phyloP scores from a whole-genome alignment of 2,797 vertebrate species.

The Pangasius sanitwongsei region DNA sequence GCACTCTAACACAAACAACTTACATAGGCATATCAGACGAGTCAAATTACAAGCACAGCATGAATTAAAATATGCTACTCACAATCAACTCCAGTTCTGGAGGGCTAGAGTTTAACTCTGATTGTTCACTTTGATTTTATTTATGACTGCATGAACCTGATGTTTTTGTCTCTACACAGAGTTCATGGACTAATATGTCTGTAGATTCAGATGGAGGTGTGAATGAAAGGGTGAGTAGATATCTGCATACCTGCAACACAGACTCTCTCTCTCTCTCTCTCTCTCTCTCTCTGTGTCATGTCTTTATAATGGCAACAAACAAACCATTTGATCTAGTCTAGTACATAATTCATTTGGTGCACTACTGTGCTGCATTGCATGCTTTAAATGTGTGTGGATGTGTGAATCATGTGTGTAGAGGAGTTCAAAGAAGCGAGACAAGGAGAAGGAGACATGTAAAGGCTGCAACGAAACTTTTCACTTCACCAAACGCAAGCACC shows the following conservation, averaged over 20 bases:
- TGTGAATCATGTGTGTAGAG: constrained; percentile 73
- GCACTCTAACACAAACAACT: background rate
- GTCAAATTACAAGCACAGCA: background rate
- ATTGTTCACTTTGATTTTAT: background rate
- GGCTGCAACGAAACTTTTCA: constrained; percentile 92
- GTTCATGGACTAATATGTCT: constrained; percentile 65
- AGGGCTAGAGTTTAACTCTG: background rate
- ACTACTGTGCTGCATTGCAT: background rate
- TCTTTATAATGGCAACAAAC: background rate
- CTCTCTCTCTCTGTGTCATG: too few species aligned
- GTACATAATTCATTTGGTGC: background rate
- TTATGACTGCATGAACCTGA: background rate
- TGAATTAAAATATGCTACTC: background rate
- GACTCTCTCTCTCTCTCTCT: background rate
- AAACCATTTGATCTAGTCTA: background rate
- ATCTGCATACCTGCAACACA: background rate
- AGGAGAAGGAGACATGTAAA: constrained; percentile 92
- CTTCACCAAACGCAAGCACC: constrained; percentile 94
- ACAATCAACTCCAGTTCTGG: background rate
- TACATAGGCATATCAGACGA: background rate
- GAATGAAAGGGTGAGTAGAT: constrained; percentile 72
- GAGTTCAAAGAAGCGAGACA: constrained; percentile 89
- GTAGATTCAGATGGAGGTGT: constrained; percentile 73
- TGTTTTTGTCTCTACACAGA: constrained; percentile 61
- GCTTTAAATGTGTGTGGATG: constrained; percentile 8